Evolutionary conservation across 2,113 vertebrate genomes (phyloP).

Genomic region (Ancistrus triradiatus): DNA sequence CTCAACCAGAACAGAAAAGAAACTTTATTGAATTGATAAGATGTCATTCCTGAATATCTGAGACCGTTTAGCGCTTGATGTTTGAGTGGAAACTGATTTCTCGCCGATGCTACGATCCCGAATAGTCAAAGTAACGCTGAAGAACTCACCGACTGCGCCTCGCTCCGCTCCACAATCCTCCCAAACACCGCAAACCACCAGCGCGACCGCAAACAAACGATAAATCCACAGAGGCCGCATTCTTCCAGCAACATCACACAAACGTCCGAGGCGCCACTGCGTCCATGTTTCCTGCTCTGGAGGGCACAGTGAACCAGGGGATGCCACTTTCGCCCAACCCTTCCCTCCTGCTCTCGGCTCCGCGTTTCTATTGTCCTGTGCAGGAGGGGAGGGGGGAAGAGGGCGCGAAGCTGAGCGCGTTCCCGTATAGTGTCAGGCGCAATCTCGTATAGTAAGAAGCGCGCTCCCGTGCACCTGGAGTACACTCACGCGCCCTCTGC

Average conservation of each 20-base stretch:
- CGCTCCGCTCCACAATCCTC: slow-evolving; percentile 12
- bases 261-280: slow-evolving; percentile 25
- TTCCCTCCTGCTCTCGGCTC: slow-evolving; percentile 7
- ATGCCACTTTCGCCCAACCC: slow-evolving; percentile 21
- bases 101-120: too few species aligned
- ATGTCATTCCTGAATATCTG: too few species aligned
- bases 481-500: slow-evolving; percentile 25
- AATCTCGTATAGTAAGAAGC: too few species aligned
- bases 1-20: too few species aligned
- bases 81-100: too few species aligned
- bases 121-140: slow-evolving; percentile 7
- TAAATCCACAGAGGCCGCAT: slow-evolving; percentile 39
- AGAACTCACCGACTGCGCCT: slow-evolving; percentile 16
- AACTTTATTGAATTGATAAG: too few species aligned
- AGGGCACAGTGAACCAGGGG: slow-evolving; percentile 28
- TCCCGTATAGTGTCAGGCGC: background rate
- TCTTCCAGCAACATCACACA: slow-evolving; percentile 48
- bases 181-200: slow-evolving; percentile 17
- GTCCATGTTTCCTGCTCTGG: slow-evolving; percentile 49
- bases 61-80: too few species aligned
- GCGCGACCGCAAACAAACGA: slow-evolving; percentile 8
- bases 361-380: slow-evolving; percentile 30
- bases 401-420: background rate
- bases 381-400: background rate
- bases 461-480: too few species aligned